Evolutionary conservation across 92 coral and sea anemone genomes (phyloP), one percentile per base, ranked within the genome.

Genomic region (Scolanthus callimorphus): DNA sequence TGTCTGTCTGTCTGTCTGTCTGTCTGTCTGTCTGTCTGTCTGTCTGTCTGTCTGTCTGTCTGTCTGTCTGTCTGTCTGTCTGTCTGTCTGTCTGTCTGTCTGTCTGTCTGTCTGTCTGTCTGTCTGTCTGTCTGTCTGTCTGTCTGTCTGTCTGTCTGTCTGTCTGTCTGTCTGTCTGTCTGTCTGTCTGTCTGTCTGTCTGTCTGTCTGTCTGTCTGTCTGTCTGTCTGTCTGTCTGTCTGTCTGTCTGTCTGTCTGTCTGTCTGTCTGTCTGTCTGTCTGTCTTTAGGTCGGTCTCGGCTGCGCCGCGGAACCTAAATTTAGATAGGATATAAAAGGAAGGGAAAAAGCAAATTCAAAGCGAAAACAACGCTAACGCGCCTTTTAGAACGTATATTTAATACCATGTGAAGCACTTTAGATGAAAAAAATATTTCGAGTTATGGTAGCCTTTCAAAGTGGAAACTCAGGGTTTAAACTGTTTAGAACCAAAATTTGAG

Each of bases 81-180:
- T 4, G 15, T n/a, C n/a, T n/a, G n/a, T n/a, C n/a, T n/a, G n/a
- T n/a, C n/a, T n/a, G n/a, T n/a, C n/a, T n/a, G n/a, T n/a, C n/a
- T n/a, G n/a, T n/a, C n/a, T 45, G 3, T 45, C 50, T 45, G 11
- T 3, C 50, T 3, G n/a, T 45, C 50, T 45, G 4, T 45, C 20
- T 1, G 25, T 2, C 25, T 6, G 2, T 21, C 53, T 6, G 19
- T 39, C 29, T 20, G 4, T 39, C 29, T 15, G 21, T 39, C 34
- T 41, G 57, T 23, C 57, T 51, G 57, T 24, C 57, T 51, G 57
- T 24, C 57, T 51, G 57, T 24, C 57, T 51, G 57, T 24, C 57
- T 51, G 57, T 24, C 57, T 51, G 57, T 24, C 57, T 51, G 57
- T 24, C 57, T 51, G 57, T 24, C 57, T 51, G 57, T 24, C 57